Base-by-base conservation (phyloP, 1,140 invertebrate species). In the Sycobia sp. region DNA sequence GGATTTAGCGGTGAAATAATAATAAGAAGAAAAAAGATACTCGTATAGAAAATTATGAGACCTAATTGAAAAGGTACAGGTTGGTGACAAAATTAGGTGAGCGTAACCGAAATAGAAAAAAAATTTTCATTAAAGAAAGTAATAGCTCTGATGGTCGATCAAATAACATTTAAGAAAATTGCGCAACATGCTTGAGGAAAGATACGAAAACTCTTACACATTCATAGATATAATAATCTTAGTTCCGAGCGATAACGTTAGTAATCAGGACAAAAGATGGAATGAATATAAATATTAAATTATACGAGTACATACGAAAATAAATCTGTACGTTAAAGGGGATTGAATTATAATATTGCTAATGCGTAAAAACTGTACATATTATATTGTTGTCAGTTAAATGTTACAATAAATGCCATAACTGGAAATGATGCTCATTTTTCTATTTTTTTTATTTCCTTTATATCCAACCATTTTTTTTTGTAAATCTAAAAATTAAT, bases 341-440 rank as follows among this genome's bases (percentile, higher is more conserved):
- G 16, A 50, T 25, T 64, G 58, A 57, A 56, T 51, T n/a, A 72
- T 71, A 49, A 73, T 69, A 74, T 72, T 73, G 68, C 62, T 60
- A 71, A 72, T 71, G 70, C 65, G 69, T 50, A 39, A 56, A 49
- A 53, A 69, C 62, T 74, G 71, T 76, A 76, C 55, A 77, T 72
- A 75, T 71, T 71, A 73, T 75, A 78, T 80, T 80, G 77, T 80
- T 80, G 77, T 80, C 75, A 77, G 75, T 80, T 79, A 68, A 79
- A 79, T 79, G 77, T 80, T 80, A 71, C 75, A 80, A 80, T 80
- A 80, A 80, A 80, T 77, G 75, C 73, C 70, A 68, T 76, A 72
- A 71, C 67, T 78, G 71, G 70, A 3, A 55, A n/a, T 38, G 2
- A 13, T 3, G 9, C 1, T 43, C 29, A 16, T n/a, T 43, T 11